A percentile compares a stretch with the other conserved stretches of the same genome.
These are phyloP conservation scores for Morpho deidamia DNA, from an alignment of 2,888 invertebrate genomes.

Conservation along the genomic window DNA sequence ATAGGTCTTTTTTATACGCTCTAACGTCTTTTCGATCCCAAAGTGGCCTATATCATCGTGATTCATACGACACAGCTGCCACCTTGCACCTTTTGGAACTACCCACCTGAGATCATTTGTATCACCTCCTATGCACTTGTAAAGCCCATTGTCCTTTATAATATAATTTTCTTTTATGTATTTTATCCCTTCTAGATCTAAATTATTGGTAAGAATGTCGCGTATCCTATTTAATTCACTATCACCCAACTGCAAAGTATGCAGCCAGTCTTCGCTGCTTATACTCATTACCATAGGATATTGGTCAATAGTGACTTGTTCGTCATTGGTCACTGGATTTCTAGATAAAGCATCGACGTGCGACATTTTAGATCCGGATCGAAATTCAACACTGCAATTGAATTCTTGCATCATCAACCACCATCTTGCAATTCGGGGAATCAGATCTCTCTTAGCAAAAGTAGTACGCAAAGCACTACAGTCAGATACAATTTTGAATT, in stretches of 20 bases:
- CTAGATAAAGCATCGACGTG: slow-evolving; percentile 35
- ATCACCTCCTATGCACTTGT: slow-evolving; percentile 11
- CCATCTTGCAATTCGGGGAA: slow-evolving; percentile 37
- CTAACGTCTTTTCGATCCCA: slow-evolving; percentile 16
- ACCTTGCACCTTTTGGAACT: slow-evolving; percentile 34
- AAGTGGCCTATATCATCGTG: slow-evolving; percentile 48
- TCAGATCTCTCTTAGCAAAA: slow-evolving; percentile 31
- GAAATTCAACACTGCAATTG: slow-evolving; percentile 34
- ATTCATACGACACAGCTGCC: slow-evolving; percentile 33
- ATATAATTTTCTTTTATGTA: slow-evolving; percentile 20
- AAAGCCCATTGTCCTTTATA: slow-evolving; percentile 19
- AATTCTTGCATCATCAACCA: slow-evolving; percentile 34
- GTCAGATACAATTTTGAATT: slow-evolving; percentile 28
- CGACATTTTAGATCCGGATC: slow-evolving; percentile 30
- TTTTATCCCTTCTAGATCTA: slow-evolving; percentile 9
- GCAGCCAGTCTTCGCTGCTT: slow-evolving; percentile 19
- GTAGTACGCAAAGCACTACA: slow-evolving; percentile 34
- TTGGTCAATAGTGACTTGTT: background rate
- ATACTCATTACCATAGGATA: background rate
- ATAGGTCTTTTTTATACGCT: slow-evolving; percentile 13
- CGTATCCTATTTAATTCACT: slow-evolving; percentile 14
- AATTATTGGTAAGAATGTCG: slow-evolving; percentile 15
- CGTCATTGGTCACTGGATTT: slow-evolving; percentile 6
- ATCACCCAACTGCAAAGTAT: slow-evolving; percentile 24
- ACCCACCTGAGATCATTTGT: slow-evolving; percentile 28